phyloP scores from a whole-genome alignment of 2,888 invertebrate species.

The Zygogramma bicolorata region DNA sequence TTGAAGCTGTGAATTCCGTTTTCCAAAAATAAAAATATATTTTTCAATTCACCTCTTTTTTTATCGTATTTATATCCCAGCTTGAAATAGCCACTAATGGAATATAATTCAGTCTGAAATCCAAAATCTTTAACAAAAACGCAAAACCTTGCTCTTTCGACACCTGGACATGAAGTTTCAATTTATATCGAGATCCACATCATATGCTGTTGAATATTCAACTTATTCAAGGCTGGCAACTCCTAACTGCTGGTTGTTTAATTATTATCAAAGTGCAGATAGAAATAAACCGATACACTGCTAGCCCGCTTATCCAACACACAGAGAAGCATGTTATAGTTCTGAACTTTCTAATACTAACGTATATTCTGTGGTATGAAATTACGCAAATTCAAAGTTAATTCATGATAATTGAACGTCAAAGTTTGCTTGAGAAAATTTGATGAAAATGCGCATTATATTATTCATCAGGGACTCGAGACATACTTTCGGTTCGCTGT shows the following conservation, averaged over 20 bases:
- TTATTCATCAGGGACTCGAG: not conserved
- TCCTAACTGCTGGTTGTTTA: not conserved
- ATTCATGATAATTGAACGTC: not conserved
- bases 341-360: conserved; percentile 1
- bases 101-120: too few relatives aligned
- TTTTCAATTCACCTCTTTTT: too few relatives aligned
- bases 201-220: not conserved
- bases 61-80: too few relatives aligned
- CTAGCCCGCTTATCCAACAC: not conserved
- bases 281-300: not conserved
- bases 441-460: not conserved
- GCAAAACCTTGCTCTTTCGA: too few relatives aligned
- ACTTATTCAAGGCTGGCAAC: not conserved
- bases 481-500: not conserved
- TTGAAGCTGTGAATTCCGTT: too few relatives aligned
- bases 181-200: not conserved
- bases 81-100: too few relatives aligned
- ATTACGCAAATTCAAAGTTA: not conserved
- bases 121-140: too few relatives aligned
- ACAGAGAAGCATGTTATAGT: not conserved
- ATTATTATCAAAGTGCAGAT: not conserved
- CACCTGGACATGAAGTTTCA: too few relatives aligned
- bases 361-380: not conserved
- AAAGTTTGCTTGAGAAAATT: not conserved
- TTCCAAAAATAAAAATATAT: too few relatives aligned